phyloP scores from a whole-genome alignment of 2,888 invertebrate species.

The Apodemia duryi region DNA sequence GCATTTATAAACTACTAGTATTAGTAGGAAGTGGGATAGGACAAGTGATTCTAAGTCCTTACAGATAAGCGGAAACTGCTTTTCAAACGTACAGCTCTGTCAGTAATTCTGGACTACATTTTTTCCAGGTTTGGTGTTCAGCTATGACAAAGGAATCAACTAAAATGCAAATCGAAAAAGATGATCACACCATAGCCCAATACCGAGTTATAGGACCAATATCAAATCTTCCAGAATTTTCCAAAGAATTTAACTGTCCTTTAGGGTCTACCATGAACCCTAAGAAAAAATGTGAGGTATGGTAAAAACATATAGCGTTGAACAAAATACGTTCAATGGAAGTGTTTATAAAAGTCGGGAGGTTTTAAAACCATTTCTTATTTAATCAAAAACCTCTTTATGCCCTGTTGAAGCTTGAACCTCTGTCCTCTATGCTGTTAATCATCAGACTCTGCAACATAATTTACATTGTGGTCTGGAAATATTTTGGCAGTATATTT shows the following conservation, averaged over 20 bases:
- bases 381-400: not conserved
- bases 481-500: not conserved
- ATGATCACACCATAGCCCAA: conserved; percentile 93
- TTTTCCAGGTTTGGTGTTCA: conserved; percentile 90
- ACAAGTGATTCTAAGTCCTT: too few relatives aligned
- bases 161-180: conserved; percentile 93
- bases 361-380: not conserved
- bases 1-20: too few relatives aligned
- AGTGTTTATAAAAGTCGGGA: not conserved
- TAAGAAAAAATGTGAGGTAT: conserved; percentile 90
- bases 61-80: not conserved
- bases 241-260: conserved; percentile 87
- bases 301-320: conserved; percentile 72
- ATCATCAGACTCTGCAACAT: not conserved
- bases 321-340: conserved; percentile 11
- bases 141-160: conserved; percentile 91
- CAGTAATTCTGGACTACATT: not conserved
- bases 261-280: conserved; percentile 91
- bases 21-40: too few relatives aligned
- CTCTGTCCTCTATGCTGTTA: not conserved
- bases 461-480: not conserved
- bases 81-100: not conserved
- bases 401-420: not conserved
- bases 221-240: conserved; percentile 91
- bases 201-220: conserved; percentile 92